Conservation (phyloP, 2,113 vertebrate species). For the Plestiodon gilberti region DNA sequence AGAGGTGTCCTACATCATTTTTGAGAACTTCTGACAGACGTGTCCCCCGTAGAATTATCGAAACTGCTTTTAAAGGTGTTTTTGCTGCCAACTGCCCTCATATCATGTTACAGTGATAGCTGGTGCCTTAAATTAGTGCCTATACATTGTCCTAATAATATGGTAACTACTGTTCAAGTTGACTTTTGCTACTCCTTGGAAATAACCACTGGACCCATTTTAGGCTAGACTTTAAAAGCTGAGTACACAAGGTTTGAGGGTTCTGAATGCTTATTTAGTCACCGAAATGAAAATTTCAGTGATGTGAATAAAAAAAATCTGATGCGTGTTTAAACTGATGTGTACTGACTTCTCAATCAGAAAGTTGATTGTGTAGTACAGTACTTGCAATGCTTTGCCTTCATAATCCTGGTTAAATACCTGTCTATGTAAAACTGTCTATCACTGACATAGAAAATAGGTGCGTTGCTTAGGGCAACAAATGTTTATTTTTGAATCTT, state of each 20-base stretch:
- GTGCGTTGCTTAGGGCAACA: constrained; percentile 35
- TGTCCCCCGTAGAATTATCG: background rate
- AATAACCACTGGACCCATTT: background rate
- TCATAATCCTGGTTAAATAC: background rate
- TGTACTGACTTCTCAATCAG: background rate
- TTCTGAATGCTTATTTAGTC: background rate
- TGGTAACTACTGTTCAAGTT: background rate
- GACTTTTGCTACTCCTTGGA: background rate
- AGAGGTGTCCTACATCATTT: background rate
- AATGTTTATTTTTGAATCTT: background rate
- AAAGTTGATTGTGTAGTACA: background rate
- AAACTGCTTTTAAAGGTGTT: background rate
- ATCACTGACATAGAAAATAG: background rate
- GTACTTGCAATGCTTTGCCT: background rate
- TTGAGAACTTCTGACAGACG: background rate
- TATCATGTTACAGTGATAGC: background rate
- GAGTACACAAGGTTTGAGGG: background rate
- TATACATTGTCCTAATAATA: background rate
- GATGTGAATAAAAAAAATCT: background rate
- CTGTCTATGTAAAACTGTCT: background rate
- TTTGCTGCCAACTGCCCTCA: background rate
- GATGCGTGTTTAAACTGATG: background rate
- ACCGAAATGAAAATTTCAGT: background rate
- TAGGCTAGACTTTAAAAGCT: constrained; percentile 5
- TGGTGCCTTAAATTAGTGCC: background rate